These are phyloP conservation scores for Heliornis fulica DNA, from an alignment of 2,113 vertebrate genomes.

Conservation along the genomic window DNA sequence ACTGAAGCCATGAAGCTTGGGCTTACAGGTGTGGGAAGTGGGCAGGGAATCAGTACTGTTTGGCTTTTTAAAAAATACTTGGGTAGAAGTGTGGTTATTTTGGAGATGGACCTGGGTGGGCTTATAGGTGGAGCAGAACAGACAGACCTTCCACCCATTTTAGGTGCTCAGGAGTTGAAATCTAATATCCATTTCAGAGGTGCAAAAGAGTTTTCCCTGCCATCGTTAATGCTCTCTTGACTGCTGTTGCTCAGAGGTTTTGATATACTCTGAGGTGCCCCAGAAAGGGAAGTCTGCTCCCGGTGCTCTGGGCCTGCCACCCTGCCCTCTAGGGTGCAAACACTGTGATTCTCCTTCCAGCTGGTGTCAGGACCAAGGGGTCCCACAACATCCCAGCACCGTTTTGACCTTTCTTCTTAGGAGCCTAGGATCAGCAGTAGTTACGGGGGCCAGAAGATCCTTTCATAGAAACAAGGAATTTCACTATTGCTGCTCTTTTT, in stretches of 20 bases:
- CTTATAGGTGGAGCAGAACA: neutral
- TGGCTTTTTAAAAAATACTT: neutral
- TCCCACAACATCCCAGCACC: neutral
- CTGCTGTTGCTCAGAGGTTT: neutral
- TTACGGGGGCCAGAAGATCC: neutral
- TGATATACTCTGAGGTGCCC: neutral
- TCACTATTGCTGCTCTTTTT: neutral
- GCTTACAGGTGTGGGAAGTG: fast-evolving
- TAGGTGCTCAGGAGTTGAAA: neutral
- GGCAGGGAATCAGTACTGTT: neutral
- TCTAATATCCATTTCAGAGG: neutral
- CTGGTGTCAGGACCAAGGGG: neutral
- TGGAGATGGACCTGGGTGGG: neutral
- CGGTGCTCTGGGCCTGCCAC: neutral
- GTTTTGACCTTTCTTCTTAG: neutral
- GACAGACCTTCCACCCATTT: neutral
- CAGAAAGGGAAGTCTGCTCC: neutral
- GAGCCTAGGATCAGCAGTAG: neutral
- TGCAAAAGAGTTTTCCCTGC: neutral
- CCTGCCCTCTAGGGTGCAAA: neutral
- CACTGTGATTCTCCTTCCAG: neutral
- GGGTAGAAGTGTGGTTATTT: neutral
- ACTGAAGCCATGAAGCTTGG: constrained; percentile 40
- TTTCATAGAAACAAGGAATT: neutral
- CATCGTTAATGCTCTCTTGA: neutral